Evolutionary conservation across 2,797 vertebrate species (phyloP), one percentile per base, ranked within the genome.

Genomic region (Rhabdomys pumilio): DNA sequence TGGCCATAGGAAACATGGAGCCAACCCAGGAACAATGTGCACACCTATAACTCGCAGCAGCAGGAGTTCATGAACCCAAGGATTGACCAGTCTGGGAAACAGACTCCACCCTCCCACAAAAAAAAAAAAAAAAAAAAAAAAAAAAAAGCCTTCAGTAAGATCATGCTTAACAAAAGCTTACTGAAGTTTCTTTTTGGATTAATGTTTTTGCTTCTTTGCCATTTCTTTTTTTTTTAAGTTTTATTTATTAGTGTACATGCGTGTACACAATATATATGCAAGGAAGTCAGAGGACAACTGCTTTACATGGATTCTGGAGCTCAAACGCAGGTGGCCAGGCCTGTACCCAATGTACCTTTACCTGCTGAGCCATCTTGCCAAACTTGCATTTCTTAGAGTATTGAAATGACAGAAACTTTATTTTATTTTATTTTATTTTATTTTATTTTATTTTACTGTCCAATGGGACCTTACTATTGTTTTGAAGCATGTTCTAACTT

Each of bases 401-500:
- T 65, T 61, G 77, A 94, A 96, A 95, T 55, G 38, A 2, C 63
- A 73, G 61, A 4, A 31, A 50, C 73, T 69, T 77, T 47, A 55
- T 79, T 87, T 82, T n/a, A 67, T 38, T 47, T 47, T 47, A 47
- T 47, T 47, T 47, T 47, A 47, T 47, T 47, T 47, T 47, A 50
- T 79, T 69, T 77, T 47, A 55, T 79, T 87, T 82, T n/a, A 67
- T 14, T 82, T 24, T 63, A 47, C 22, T 34, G 77, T 8, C 65
- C 63, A 84, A 53, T 7, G 86, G 11, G 24, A 65, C 19, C 50
- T 65, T 41, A 65, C 83, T 65, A 89, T 86, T 50, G 79, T 26
- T 89, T 44, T 88, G 81, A 93, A 85, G 69, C 47, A 29, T 29
- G 26, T 11, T 67, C 31, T 94, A 53, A 92, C 59, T 85, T 93